Evolutionary conservation across 2,888 invertebrate species (phyloP), one percentile per base, ranked within the genome.

Genomic region (Spodoptera littoralis): DNA sequence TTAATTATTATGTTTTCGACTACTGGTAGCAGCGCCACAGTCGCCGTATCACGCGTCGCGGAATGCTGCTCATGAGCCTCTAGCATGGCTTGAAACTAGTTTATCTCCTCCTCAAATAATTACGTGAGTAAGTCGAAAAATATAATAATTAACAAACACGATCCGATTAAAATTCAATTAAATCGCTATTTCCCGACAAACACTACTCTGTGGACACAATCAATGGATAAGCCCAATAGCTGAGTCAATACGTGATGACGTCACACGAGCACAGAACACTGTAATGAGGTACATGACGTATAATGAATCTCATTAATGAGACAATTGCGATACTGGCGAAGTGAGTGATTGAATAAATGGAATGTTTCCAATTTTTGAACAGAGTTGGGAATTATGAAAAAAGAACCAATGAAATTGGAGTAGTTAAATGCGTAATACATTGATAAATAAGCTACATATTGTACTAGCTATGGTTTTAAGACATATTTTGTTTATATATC

Each of bases 271-370:
- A 42, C 47, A 24, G 47, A 42, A 53, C 41, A 43, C 53, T 11
- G 13, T 70, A 60, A 70, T 70, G 56, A 65, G 45, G 44, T 53
- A 18, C 47, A 60, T 53, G 13, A 30, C 22, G 45, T 42, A 43
- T 65, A 50, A 63, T 68, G 13, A 65, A 70, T 70, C 48, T 41
- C 36, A 70, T 70, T 70, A 50, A 6, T 13, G 18, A 54, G 36
- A 44, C 50, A 51, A 64, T 58, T 54, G 58, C 45, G 30, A 24
- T 58, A 30, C 51, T 68, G 62, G 36, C 42, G 22, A 9, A n/a
- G 1, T 22, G 18, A 59, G 30, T 59, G 51, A 60, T 60, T 60
- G 8, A 36, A 12, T 43, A 54, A 50, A 53, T 13, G 6, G 11
- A 8, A 12, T 24, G 47, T 24, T 12, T 30, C 27, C 12, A n/a